phyloP scores from a whole-genome alignment of 2,113 vertebrate genomes.

The Serinus canaria region DNA sequence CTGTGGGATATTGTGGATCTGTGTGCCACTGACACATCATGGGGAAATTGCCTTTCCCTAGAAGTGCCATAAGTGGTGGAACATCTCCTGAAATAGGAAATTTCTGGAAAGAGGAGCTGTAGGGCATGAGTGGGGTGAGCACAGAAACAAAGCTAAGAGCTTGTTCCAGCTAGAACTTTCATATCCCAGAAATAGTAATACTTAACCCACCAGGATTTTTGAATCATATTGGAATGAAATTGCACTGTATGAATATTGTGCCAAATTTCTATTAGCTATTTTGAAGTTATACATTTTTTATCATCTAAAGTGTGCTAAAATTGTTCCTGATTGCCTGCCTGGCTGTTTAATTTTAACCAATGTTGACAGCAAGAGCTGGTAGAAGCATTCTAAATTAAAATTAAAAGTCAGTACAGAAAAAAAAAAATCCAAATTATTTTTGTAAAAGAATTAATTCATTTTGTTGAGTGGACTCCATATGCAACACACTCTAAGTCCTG shows the following conservation, averaged over 20 bases:
- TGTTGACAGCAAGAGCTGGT: background rate
- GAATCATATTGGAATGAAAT: background rate
- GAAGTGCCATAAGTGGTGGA: background rate
- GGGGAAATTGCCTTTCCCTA: background rate
- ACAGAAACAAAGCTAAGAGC: background rate
- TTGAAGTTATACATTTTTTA: conserved; percentile 1
- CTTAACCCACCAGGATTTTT: background rate
- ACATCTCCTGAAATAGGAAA: background rate
- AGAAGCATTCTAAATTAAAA: background rate
- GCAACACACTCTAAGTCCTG: background rate
- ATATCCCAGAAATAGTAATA: background rate
- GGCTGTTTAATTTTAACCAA: conserved; percentile 1
- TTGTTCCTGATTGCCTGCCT: background rate
- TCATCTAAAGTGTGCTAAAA: background rate
- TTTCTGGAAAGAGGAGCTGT: background rate
- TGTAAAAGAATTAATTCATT: background rate
- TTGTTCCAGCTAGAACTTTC: background rate
- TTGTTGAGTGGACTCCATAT: background rate
- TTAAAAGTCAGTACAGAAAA: background rate
- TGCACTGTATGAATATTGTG: background rate
- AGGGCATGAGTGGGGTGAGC: background rate
- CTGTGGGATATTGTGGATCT: background rate
- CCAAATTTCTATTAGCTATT: conserved; percentile 22
- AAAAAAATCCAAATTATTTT: background rate
- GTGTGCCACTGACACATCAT: background rate